Conservation (phyloP, 2,888 invertebrate species). For the Pollenia griseotomentosa region DNA sequence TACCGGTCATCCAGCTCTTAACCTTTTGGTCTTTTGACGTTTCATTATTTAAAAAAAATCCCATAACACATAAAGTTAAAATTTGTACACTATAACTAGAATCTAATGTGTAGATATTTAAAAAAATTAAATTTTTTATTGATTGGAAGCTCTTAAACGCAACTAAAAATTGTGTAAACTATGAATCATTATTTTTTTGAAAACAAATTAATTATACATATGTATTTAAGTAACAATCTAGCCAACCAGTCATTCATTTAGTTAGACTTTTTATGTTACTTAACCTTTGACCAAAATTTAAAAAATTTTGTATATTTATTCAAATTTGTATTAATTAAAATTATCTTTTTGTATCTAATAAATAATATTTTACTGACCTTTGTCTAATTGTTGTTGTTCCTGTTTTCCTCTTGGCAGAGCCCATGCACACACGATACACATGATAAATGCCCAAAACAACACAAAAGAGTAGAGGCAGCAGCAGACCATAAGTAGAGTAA, state of each 20-base stretch:
- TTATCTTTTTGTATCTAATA: conserved; percentile 42
- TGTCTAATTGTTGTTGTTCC: conserved; percentile 83
- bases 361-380: conserved; percentile 78
- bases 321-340: conserved; percentile 42
- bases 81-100: no score
- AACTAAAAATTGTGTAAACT: neutral
- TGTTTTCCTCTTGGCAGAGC: conserved; percentile 85
- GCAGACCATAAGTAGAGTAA: conserved; percentile 88
- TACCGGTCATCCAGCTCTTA: no score
- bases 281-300: conserved; percentile 65
- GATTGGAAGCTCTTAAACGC: no score
- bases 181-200: conserved; percentile 49
- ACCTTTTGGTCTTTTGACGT: no score
- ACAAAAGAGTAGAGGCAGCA: conserved; percentile 87
- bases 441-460: conserved; percentile 88
- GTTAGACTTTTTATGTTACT: conserved; percentile 50
- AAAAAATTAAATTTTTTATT: no score
- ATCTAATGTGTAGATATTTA: no score
- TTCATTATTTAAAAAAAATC: no score
- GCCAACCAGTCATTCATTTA: neutral
- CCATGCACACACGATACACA: conserved; percentile 88
- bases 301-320: conserved; percentile 12
- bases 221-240: neutral
- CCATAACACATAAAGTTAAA: no score
- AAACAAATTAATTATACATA: neutral